Percentiles rank a stretch among this genome's conserved stretches.
These are phyloP conservation scores for Porites lobata DNA, from an alignment of 92 coral and sea anemone genomes.

Conservation along the genomic window DNA sequence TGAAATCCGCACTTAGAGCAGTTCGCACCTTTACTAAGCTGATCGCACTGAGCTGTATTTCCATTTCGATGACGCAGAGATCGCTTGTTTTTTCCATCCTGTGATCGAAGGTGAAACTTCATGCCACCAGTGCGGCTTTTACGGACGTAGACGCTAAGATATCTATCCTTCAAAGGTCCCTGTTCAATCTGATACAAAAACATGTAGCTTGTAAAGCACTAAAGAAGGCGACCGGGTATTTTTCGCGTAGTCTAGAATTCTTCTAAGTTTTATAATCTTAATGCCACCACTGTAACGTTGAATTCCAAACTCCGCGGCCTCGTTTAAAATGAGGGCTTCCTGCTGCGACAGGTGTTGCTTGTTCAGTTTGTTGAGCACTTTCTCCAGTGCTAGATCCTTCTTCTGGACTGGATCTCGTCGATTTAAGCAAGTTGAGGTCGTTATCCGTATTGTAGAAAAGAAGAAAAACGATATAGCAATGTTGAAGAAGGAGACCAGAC, in stretches of 20 bases:
- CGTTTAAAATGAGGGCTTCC: no score
- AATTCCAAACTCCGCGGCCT: conserved; percentile 24
- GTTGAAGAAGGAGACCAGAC: background rate
- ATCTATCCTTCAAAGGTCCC: conserved; percentile 8
- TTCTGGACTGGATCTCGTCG: background rate
- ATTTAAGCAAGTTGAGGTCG: background rate
- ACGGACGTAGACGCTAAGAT: background rate
- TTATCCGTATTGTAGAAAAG: background rate
- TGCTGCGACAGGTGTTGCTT: conserved; percentile 1
- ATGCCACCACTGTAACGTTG: background rate
- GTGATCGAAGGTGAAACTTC: background rate
- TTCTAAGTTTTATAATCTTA: background rate
- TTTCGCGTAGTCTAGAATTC: conserved; percentile 19
- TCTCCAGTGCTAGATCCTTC: background rate
- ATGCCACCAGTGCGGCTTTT: background rate
- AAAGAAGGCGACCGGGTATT: background rate
- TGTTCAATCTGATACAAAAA: conserved; percentile 11
- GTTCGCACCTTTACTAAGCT: conserved; percentile 70
- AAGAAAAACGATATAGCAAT: background rate
- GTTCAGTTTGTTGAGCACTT: background rate
- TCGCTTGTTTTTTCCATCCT: background rate
- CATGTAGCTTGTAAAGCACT: conserved; percentile 10
- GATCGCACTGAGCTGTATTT: conserved; percentile 45
- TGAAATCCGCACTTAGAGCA: conserved; percentile 79
- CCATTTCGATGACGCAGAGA: background rate